Conservation (phyloP, 2,113 vertebrate species). For the Panthera leo region DNA sequence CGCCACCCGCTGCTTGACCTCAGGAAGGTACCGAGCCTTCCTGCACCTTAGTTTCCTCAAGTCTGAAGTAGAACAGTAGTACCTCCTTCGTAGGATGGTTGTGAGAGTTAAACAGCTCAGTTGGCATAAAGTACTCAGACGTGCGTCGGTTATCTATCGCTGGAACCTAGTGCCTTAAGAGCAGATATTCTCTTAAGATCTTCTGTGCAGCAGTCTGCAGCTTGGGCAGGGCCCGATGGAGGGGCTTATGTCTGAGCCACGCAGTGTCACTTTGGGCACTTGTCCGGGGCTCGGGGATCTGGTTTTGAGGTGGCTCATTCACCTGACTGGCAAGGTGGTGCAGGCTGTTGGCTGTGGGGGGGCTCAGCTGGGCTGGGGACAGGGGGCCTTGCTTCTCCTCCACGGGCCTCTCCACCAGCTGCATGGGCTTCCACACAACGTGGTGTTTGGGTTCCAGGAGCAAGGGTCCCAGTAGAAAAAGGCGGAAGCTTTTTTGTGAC, state of each 20-base stretch:
- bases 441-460: not conserved
- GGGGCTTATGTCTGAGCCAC: not conserved
- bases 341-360: not conserved
- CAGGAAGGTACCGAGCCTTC: not conserved
- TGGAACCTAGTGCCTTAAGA: not conserved
- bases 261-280: not conserved
- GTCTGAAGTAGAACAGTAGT: not conserved
- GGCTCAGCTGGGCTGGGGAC: not conserved
- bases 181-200: too few relatives aligned
- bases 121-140: not conserved
- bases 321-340: not conserved
- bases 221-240: not conserved
- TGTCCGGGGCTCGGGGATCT: not conserved
- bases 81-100: not conserved
- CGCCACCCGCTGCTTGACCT: accelerated
- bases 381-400: not conserved
- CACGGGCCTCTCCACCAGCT: accelerated
- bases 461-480: not conserved
- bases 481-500: not conserved
- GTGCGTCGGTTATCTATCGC: not conserved
- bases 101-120: not conserved
- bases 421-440: not conserved
- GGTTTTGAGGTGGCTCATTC: not conserved
- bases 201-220: not conserved
- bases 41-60: not conserved